Evolutionary conservation across 2,113 vertebrate genomes (phyloP), one percentile per base, ranked within the genome.

Genomic region (Coptodon bakossiorum): DNA sequence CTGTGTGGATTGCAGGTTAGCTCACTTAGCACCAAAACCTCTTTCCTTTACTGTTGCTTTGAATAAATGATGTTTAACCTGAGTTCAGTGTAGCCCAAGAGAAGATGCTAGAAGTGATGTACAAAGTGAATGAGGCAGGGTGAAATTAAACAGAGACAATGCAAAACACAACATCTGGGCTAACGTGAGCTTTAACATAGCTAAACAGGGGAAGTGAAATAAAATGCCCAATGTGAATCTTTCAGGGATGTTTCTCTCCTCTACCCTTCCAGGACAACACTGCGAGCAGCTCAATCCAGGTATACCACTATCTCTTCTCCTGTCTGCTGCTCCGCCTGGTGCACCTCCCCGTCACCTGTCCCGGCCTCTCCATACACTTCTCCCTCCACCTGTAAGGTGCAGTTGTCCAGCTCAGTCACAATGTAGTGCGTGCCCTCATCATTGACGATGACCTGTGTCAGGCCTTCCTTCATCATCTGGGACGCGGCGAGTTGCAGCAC

Each of bases 391-490:
- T 97, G 97, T n/a, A 96, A 86, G 34, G 96, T 95, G 19, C 95
- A 96, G 4, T 98, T 95, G 10, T 98, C 97, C 94, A 99, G 94
- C 93, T 98, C 98, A 0, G 99, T 99, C 73, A 99, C 98, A 0
- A 99, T 98, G 93, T 99, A 99, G 94, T 99, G 98, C 0, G 98
- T 99, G 7, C 98, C 99, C 87, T 98, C 98, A 27, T 98, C 97
- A 22, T 98, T 99, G 90, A 99, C 96, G 17, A 99, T 98, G 87
- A 99, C 97, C 94, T 98, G 99, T 13, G 98, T 98, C 59, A 99
- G 95, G 2, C 98, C 98, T 59, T 99, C 98, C 91, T 98, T 97
- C 93, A 98, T 97, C 95, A 98, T 96, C 87, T 98, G 98, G 78
- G 97, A 96, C 0, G 98, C 98, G 0, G 99, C 97, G 4, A 99